phyloP scores from a whole-genome alignment of 2,888 invertebrate species.

The Harpalus rufipes region DNA sequence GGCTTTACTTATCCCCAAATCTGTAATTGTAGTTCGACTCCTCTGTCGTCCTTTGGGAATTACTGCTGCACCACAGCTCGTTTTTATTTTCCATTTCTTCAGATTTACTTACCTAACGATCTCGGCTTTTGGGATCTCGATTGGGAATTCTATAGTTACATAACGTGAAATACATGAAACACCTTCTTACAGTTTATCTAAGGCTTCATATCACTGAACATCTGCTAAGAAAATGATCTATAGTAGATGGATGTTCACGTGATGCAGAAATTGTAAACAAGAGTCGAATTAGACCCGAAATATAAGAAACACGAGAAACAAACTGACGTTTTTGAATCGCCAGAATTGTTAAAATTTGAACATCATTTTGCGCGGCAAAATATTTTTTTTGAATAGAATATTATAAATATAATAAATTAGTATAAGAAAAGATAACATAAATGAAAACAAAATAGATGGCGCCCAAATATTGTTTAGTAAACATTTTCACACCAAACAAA shows the following conservation, averaged over 20 bases:
- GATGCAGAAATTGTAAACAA: not conserved
- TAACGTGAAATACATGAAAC: not conserved
- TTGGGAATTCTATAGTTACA: not conserved
- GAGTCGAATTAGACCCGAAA: no score
- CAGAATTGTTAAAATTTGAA: no score
- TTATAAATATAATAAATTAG: not conserved
- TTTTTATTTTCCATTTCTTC: constrained; percentile 48
- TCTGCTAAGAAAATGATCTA: constrained; percentile 51
- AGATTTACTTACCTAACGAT: constrained; percentile 25
- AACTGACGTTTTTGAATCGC: no score
- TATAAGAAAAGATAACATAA: not conserved
- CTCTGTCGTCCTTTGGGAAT: constrained; percentile 57
- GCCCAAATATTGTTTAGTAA: not conserved
- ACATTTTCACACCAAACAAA: not conserved
- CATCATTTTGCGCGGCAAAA: not conserved
- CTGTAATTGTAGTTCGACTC: constrained; percentile 50
- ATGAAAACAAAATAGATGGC: not conserved
- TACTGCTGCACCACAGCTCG: constrained; percentile 27
- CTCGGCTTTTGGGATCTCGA: no score
- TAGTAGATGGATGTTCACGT: constrained; percentile 61
- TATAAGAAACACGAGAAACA: no score
- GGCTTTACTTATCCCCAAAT: constrained; percentile 51
- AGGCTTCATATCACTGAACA: constrained; percentile 21
- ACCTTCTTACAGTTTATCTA: not conserved
- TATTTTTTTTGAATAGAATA: not conserved